phyloP scores from a whole-genome alignment of 2,888 invertebrate species.

The Caenorhabditis macrosperma region DNA sequence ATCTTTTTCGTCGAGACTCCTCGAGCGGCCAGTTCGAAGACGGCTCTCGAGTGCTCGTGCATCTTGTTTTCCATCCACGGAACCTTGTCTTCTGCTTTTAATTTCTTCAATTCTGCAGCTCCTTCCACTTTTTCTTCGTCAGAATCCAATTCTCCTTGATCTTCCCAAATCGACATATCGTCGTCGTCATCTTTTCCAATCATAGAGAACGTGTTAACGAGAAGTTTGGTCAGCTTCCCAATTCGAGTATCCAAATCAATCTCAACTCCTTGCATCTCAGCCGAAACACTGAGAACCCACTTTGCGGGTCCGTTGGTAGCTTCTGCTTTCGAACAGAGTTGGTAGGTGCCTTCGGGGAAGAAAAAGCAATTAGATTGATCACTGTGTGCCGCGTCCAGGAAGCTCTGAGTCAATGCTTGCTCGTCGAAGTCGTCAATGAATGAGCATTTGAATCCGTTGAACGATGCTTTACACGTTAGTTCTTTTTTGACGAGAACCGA shows the following conservation, averaged over 20 bases:
- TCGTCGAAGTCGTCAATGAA: constrained; percentile 91
- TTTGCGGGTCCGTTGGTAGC: constrained; percentile 84
- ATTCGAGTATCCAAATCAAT: constrained; percentile 76
- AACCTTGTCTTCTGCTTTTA: constrained; percentile 64
- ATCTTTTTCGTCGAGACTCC: constrained; percentile 93
- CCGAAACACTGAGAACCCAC: constrained; percentile 97
- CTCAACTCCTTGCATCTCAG: constrained; percentile 91
- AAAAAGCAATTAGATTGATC: constrained; percentile 85
- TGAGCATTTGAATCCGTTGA: constrained; percentile 89
- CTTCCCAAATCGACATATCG: constrained; percentile 54
- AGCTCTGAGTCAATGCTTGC: constrained; percentile 73
- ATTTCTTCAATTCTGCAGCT: constrained; percentile 59
- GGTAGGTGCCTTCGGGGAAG: constrained; percentile 98
- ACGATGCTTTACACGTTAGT: constrained; percentile 89
- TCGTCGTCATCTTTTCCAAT: constrained; percentile 83
- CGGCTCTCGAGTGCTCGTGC: constrained; percentile 96
- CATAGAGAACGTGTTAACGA: constrained; percentile 95
- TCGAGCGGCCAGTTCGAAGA: constrained; percentile 89
- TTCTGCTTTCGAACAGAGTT: constrained; percentile 87
- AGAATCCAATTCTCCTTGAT: constrained; percentile 58
- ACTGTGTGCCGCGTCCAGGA: constrained; percentile 62
- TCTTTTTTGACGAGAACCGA: constrained; percentile 86
- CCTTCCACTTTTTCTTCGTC: constrained; percentile 66
- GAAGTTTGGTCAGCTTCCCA: constrained; percentile 91
- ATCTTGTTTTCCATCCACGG: constrained; percentile 83